Evolutionary conservation across 2,797 vertebrate species (phyloP).

Genomic region (Micromesistius poutassou): DNA sequence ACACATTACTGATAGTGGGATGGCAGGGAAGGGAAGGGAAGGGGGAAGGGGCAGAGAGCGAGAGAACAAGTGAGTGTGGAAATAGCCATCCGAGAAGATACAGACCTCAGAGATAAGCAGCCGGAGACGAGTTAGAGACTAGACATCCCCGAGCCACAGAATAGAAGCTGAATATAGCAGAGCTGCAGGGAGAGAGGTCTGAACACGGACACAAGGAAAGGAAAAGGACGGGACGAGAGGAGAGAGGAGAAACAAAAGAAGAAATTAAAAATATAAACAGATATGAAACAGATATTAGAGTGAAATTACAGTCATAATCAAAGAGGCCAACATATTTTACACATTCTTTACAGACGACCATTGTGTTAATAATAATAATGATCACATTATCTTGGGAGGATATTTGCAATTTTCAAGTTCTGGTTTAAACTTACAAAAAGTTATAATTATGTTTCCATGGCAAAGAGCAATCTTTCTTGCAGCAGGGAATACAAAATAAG

Average conservation of each 20-base stretch:
- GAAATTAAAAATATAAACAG: background rate
- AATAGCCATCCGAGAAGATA: conserved; percentile 64
- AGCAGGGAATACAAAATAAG: no score
- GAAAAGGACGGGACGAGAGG: conserved; percentile 41
- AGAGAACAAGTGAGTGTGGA: conserved; percentile 51
- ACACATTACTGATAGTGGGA: conserved; percentile 49
- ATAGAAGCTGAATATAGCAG: conserved; percentile 55
- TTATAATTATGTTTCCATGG: no score
- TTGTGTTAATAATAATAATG: background rate
- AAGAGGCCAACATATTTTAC: background rate
- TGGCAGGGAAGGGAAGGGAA: conserved; percentile 49
- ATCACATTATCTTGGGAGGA: conserved; percentile 46
- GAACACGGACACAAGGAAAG: conserved; percentile 32
- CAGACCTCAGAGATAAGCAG: conserved; percentile 80
- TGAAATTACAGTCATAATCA: background rate
- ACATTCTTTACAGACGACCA: background rate
- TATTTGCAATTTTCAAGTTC: background rate
- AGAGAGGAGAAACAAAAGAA: background rate
- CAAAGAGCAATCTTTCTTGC: no score
- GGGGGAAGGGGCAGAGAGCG: conserved; percentile 48
- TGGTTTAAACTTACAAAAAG: background rate
- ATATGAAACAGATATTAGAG: background rate
- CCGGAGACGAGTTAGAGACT: conserved; percentile 69
- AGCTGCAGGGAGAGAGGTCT: conserved; percentile 44
- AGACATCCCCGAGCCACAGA: conserved; percentile 76